Conservation (phyloP, 2,888 invertebrate genomes). For the Diarsia dahlii region DNA sequence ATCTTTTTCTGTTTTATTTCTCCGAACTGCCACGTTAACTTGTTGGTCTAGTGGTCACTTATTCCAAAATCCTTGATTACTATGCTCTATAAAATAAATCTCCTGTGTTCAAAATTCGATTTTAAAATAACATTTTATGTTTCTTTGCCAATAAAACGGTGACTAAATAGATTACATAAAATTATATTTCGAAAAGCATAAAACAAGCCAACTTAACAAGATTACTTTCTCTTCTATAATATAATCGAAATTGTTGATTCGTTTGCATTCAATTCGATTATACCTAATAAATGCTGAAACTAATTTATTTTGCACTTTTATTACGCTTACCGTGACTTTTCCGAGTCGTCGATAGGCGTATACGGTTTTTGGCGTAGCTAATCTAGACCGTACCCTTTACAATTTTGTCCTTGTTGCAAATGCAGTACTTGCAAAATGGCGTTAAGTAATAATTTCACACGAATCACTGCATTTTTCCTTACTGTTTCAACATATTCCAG, state of each 20-base stretch:
- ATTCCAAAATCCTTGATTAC: too few relatives aligned
- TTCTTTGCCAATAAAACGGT: neutral
- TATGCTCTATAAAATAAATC: too few relatives aligned
- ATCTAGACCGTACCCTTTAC: slow-evolving; percentile 11
- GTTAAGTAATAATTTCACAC: too few relatives aligned
- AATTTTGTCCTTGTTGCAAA: neutral
- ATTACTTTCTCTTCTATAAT: slow-evolving; percentile 1
- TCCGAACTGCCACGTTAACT: too few relatives aligned
- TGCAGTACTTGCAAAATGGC: too few relatives aligned
- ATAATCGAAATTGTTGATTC: slow-evolving; percentile 28
- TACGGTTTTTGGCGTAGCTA: slow-evolving; percentile 10
- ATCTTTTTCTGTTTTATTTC: too few relatives aligned
- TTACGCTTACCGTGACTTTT: slow-evolving; percentile 45
- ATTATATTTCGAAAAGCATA: neutral
- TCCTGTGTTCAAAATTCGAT: too few relatives aligned
- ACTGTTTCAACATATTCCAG: too few relatives aligned
- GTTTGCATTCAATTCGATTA: slow-evolving; percentile 22
- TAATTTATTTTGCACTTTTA: slow-evolving; percentile 17
- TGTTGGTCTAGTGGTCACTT: too few relatives aligned
- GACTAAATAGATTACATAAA: slow-evolving; percentile 24
- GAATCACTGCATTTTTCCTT: too few relatives aligned
- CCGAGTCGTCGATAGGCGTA: slow-evolving; percentile 12
- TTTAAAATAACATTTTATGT: neutral
- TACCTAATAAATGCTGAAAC: neutral
- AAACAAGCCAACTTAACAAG: neutral